Evolutionary conservation across 1,140 invertebrate species (phyloP).

Genomic region (Pissodes strobi): DNA sequence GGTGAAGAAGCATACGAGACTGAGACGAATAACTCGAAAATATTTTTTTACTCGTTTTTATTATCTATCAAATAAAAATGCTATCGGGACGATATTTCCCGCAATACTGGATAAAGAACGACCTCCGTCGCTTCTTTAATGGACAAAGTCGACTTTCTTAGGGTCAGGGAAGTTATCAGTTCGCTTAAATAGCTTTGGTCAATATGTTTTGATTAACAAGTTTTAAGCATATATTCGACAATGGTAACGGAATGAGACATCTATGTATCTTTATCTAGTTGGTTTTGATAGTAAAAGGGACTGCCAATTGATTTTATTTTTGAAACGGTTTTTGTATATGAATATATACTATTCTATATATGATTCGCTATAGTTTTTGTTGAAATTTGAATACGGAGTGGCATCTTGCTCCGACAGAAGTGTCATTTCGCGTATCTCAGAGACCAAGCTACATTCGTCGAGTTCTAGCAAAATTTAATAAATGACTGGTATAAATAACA

Average conservation of each 20-base stretch:
- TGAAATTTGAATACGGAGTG: too few species aligned
- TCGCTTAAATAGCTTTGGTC: slow-evolving; percentile 26
- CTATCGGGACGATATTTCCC: slow-evolving; percentile 12
- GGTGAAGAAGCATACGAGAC: not conserved
- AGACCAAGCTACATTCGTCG: too few species aligned
- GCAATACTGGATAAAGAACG: slow-evolving; percentile 27
- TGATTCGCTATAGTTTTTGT: too few species aligned
- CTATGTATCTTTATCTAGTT: too few species aligned
- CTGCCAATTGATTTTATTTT: too few species aligned
- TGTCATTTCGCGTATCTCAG: too few species aligned
- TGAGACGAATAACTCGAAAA: not conserved
- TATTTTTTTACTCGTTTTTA: not conserved
- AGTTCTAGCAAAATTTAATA: too few species aligned
- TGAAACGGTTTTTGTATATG: too few species aligned
- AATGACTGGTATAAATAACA: too few species aligned
- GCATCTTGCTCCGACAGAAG: too few species aligned
- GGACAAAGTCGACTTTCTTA: slow-evolving; percentile 35
- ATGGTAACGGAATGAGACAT: slow-evolving; percentile 6
- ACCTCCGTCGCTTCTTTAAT: slow-evolving; percentile 28
- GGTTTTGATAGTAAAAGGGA: too few species aligned
- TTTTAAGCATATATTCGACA: not conserved
- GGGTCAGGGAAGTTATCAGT: slow-evolving; percentile 33
- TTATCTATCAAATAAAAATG: not conserved
- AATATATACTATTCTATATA: too few species aligned
- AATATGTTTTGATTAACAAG: slow-evolving; percentile 31